A percentile compares a stretch with the other conserved stretches of the same genome.
phyloP scores from a whole-genome alignment of 2,113 vertebrate species.

The Cyphomyrus plagiostoma region DNA sequence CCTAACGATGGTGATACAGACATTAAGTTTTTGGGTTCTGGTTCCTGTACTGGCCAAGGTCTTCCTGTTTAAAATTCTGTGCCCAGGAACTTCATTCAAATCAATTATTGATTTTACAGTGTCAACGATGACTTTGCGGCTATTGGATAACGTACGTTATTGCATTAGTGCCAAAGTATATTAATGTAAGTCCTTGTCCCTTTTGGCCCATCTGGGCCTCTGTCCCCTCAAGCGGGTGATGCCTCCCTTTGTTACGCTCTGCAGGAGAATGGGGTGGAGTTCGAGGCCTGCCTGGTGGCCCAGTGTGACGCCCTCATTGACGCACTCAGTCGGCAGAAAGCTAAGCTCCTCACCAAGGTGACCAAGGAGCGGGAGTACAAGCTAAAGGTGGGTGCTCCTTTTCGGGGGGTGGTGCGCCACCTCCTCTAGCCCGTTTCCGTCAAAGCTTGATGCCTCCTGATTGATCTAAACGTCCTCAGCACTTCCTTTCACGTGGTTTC shows the following conservation, averaged over 20 bases:
- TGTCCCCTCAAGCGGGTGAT: not conserved
- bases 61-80: not conserved
- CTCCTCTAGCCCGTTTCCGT: not conserved
- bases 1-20: not conserved
- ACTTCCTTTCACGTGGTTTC: not conserved
- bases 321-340: constrained; percentile 88
- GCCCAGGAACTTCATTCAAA: not conserved
- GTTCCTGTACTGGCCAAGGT: constrained; percentile 14
- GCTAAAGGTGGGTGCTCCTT: constrained; percentile 72
- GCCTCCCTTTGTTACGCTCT: constrained; percentile 1
- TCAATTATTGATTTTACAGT: constrained; percentile 12
- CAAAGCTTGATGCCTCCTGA: not conserved
- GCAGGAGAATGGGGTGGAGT: constrained; percentile 91
- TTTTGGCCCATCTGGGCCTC: not conserved
- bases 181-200: not conserved
- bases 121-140: not conserved
- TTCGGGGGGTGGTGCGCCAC: no score
- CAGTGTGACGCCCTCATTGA: constrained; percentile 97
- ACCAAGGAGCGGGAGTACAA: constrained; percentile 96
- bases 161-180: not conserved
- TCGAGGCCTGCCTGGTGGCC: constrained; percentile 91
- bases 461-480: not conserved
- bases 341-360: constrained; percentile 95
- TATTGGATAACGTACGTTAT: not conserved
- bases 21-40: constrained; percentile 28